Evolutionary conservation across 2,113 vertebrate species (phyloP).

Genomic region (Mus spicilegus): DNA sequence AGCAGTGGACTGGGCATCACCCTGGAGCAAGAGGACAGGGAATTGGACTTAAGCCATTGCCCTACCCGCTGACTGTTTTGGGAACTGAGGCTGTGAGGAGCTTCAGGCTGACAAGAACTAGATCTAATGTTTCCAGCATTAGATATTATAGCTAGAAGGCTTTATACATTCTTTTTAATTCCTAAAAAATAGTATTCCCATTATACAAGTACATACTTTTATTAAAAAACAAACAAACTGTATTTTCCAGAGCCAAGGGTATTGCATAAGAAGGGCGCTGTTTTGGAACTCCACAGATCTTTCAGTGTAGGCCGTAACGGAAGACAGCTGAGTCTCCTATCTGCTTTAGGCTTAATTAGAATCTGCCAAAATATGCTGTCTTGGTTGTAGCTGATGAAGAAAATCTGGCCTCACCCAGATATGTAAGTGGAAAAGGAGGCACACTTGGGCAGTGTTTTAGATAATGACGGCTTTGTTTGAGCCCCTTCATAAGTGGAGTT

Average conservation of each 20-base stretch:
- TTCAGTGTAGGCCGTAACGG: neutral
- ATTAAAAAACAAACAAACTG: neutral
- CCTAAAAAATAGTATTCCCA: neutral
- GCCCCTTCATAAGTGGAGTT: neutral
- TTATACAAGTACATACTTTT: neutral
- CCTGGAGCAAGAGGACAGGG: neutral
- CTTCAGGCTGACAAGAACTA: neutral
- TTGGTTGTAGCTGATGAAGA: neutral
- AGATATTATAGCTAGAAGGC: slow-evolving; percentile 3
- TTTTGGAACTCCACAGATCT: neutral
- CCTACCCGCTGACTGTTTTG: neutral
- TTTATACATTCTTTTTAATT: neutral
- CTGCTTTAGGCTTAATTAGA: neutral
- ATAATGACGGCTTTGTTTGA: neutral
- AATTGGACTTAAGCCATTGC: neutral
- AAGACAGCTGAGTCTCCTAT: neutral
- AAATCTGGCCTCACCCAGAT: slow-evolving; percentile 31
- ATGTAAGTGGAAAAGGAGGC: neutral
- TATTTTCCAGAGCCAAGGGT: slow-evolving; percentile 20
- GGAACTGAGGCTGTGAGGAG: neutral
- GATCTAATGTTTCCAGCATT: neutral
- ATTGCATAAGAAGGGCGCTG: neutral
- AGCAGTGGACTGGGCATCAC: neutral
- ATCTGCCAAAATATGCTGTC: neutral
- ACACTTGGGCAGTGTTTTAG: neutral